Conservation (phyloP, 2,888 invertebrate species). For the Mesorhabditis sp. region DNA sequence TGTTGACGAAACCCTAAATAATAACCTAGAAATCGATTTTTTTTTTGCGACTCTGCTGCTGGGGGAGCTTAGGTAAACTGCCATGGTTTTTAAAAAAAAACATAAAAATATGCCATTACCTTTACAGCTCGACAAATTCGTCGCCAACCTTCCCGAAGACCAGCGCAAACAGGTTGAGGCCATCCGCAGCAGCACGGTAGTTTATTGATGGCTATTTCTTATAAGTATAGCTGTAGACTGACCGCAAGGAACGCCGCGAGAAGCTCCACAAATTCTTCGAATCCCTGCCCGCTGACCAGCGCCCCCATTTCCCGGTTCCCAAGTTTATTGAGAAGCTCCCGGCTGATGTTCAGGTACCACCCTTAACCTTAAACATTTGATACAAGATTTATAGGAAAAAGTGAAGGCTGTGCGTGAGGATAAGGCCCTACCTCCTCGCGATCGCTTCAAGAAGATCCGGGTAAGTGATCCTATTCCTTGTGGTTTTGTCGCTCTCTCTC, state of each 20-base stretch:
- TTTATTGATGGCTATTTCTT: background rate
- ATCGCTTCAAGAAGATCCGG: conserved; percentile 2
- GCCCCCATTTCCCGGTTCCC: background rate
- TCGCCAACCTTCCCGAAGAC: background rate
- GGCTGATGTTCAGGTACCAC: background rate
- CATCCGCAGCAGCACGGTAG: background rate
- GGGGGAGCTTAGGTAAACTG: background rate
- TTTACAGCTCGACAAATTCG: background rate
- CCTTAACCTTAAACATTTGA: too few relatives aligned
- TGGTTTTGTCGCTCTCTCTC: background rate
- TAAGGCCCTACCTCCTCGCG: background rate
- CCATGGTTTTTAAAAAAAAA: background rate
- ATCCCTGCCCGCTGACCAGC: background rate
- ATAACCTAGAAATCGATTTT: too few relatives aligned
- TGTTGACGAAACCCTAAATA: too few relatives aligned
- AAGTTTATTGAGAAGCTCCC: conserved; percentile 4
- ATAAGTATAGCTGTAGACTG: background rate
- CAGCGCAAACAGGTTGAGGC: background rate
- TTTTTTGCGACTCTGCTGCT: too few relatives aligned
- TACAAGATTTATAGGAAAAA: background rate
- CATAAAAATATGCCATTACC: too few relatives aligned
- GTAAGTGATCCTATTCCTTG: background rate
- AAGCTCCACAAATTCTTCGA: conserved; percentile 4
- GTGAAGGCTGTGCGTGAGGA: conserved; percentile 1
- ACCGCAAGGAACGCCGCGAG: conserved; percentile 6